Conservation (phyloP, 2,797 vertebrate genomes). For the Spinus olivaceus region DNA sequence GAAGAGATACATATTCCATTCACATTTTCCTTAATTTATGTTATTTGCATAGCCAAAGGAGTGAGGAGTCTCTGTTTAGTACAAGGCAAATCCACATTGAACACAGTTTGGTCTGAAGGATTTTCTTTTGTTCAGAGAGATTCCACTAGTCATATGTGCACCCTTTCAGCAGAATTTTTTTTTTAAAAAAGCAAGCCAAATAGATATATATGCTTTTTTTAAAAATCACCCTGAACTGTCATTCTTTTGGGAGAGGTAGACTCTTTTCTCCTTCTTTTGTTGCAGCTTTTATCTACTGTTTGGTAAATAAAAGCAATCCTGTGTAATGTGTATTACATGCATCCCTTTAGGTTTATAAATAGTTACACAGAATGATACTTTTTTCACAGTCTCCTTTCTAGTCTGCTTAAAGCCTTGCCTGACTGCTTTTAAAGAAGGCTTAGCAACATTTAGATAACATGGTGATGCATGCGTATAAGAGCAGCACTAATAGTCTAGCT, state of each 20-base stretch:
- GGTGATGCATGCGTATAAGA: slow-evolving; percentile 11
- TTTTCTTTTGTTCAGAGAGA: not conserved
- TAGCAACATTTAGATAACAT: slow-evolving; percentile 20
- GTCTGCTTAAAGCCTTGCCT: slow-evolving; percentile 24
- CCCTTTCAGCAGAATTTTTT: not conserved
- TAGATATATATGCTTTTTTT: not conserved
- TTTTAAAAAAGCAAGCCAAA: not conserved
- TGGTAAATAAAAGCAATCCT: slow-evolving; percentile 13
- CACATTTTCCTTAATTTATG: not conserved
- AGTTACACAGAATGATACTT: slow-evolving; percentile 16
- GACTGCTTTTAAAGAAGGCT: slow-evolving; percentile 32
- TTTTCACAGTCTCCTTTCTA: slow-evolving; percentile 11
- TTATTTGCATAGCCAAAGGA: not conserved
- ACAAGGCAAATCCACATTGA: not conserved
- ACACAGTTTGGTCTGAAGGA: not conserved
- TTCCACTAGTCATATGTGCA: not conserved
- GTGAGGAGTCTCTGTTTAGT: not conserved
- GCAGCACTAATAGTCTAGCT: slow-evolving; percentile 17
- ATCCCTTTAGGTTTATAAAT: slow-evolving; percentile 39
- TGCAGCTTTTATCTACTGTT: not conserved
- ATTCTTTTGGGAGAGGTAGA: not conserved
- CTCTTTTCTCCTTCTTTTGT: not conserved
- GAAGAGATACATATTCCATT: not conserved
- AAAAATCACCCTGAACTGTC: not conserved
- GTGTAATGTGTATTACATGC: not conserved